Base-by-base conservation (phyloP, 2,113 vertebrate genomes). In the Ptychochromis oligacanthus region DNA sequence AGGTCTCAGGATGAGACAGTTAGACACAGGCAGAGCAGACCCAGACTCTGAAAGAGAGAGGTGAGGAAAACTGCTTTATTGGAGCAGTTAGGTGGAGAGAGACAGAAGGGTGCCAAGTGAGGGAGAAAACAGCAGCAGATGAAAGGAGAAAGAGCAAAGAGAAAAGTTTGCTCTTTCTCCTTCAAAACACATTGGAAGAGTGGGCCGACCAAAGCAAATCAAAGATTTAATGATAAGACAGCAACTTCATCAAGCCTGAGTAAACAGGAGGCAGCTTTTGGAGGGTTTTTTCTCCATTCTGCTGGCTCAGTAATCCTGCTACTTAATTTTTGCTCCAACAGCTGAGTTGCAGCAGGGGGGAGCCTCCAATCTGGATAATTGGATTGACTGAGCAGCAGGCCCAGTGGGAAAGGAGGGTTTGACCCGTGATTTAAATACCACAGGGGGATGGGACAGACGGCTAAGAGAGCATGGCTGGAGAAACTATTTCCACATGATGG, bases 251-350 rank as follows among this genome's bases (percentile, higher is more conserved):
- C 5, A 56, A 11, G 18, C 52, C 52, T 20, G 7, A 8, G 18
- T 54, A 2, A 20, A 54, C 22, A 58, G 56, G 84, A 60, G 18
- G 7, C 9, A 1, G 55, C 52, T 57, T 34, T 34, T 57, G 43
- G 24, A 22, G 58, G 70, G 13, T 46, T 58, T 79, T 17, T 36
- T 49, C n/a, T 57, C 22, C 43, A 13, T 83, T 84, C 75, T 87
- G 85, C 89, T 89, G 91, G 90, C 84, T 88, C 83, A 87, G 22
- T 78, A 72, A 75, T 87, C 89, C 57, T 62, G 57, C 67, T 3
- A 7, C 80, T 78, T 83, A 59, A 49, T 34, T 64, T 78, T 22
- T 78, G 76, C 46, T 43, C 4, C n/a, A 22, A 60, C 91, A 77
- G 57, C 81, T 80, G 77, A 88, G 5, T 70, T 8, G 22, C 85